These are phyloP conservation scores for Penelope pileata DNA, from an alignment of 2,113 vertebrate genomes.

Conservation along the genomic window DNA sequence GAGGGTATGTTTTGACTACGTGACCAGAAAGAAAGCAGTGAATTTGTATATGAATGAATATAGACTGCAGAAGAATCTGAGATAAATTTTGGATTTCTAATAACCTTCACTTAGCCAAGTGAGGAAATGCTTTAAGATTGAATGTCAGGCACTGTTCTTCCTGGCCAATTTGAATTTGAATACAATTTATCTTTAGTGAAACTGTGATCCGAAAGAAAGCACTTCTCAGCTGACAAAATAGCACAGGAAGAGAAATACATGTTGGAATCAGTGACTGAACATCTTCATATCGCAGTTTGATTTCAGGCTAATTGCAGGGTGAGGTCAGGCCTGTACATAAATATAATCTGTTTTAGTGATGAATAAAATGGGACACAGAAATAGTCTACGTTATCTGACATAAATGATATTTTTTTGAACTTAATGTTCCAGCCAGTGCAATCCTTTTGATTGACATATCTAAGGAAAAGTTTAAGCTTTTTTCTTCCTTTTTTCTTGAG, in stretches of 20 bases:
- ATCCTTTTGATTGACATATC: constrained; percentile 13
- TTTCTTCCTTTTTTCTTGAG: constrained; percentile 8
- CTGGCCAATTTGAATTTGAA: neutral
- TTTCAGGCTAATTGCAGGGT: neutral
- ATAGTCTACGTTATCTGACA: constrained; percentile 1
- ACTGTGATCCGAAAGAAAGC: neutral
- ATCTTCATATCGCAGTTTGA: neutral
- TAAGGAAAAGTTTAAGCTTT: constrained; percentile 15
- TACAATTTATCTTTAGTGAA: neutral
- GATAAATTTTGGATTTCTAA: neutral
- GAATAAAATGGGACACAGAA: neutral
- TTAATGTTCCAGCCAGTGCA: neutral
- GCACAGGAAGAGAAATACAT: neutral
- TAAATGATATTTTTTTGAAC: constrained; percentile 14
- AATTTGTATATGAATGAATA: neutral
- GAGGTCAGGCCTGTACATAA: neutral
- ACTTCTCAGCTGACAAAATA: constrained; percentile 6
- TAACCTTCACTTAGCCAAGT: neutral
- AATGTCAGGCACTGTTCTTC: neutral
- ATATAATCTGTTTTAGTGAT: neutral
- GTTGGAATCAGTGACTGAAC: neutral
- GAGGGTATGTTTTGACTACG: neutral
- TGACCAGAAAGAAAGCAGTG: neutral
- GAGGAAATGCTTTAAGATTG: neutral
- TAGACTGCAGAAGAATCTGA: neutral